Evolutionary conservation across 2,113 vertebrate genomes (phyloP).

Genomic region (zebrafish (Danio rerio)): DNA sequence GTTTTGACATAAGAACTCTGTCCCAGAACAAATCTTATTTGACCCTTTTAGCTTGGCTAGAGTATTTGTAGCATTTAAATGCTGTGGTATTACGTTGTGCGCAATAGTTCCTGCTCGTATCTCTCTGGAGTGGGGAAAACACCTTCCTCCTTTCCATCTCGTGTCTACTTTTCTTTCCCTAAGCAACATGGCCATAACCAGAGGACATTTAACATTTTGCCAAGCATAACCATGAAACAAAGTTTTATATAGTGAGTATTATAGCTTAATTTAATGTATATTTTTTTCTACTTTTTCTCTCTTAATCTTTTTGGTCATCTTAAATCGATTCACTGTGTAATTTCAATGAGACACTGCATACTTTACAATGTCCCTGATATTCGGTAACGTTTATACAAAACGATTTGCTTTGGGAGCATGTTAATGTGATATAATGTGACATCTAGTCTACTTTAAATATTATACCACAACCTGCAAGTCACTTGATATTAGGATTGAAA

Average conservation of each 20-base stretch:
- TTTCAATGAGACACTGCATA: neutral
- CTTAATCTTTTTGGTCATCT: neutral
- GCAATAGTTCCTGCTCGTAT: constrained; percentile 19
- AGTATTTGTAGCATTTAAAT: neutral
- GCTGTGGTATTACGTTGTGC: constrained; percentile 2
- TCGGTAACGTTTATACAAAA: too few species aligned
- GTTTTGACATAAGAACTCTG: neutral
- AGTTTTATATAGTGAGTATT: neutral
- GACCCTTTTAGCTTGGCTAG: neutral
- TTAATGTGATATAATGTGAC: neutral
- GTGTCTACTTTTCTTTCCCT: neutral
- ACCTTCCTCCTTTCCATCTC: neutral
- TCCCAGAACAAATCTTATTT: neutral
- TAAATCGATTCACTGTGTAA: neutral
- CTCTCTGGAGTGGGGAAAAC: constrained; percentile 36
- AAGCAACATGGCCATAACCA: neutral
- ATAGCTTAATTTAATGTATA: neutral
- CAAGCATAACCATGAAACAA: neutral
- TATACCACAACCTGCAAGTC: neutral
- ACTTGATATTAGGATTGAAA: neutral
- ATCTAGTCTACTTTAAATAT: neutral
- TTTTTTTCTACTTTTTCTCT: neutral
- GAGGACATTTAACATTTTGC: neutral
- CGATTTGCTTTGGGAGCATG: neutral
- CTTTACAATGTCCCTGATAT: neutral